Evolutionary conservation across 2,888 invertebrate species (phyloP), one percentile per base, ranked within the genome.

Genomic region (Patella pellucida): DNA sequence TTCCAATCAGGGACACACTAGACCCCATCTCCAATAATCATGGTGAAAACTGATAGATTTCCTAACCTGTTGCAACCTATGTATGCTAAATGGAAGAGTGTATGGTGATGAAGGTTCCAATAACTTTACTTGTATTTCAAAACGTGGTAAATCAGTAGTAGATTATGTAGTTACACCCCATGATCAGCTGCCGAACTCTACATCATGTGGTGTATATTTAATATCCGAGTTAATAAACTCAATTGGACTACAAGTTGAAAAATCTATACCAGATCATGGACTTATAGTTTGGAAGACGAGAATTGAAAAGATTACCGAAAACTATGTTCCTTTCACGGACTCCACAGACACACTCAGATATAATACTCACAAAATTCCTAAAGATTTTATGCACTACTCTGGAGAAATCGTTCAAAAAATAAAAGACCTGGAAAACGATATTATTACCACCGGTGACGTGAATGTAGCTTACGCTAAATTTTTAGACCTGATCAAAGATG

Each of bases 81-180:
- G 62, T n/a, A 62, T 62, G 62, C 3, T 62, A 62, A 62, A 62
- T 62, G 62, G 62, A 14, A 62, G 62, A n/a, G 62, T 62, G 11
- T 62, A 62, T 62, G 62, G 62, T n/a, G 62, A 62, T 2, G 7
- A 16, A 12, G 62, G 62, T n/a, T 16, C 62, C n/a, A 62, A 62
- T n/a, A 62, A 62, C 12, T 62, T 62, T 11, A n/a, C 62, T 7
- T 62, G 62, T 62, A 23, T 62, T 7, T 62, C 62, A 9, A 62
- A 62, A n/a, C 62, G 62, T 3, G 62, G 62, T 19, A 62, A 62
- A 62, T 62, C 62, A n/a, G n/a, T n/a, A n/a, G n/a, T n/a, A n/a
- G n/a, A n/a, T n/a, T n/a, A n/a, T n/a, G n/a, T n/a, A n/a, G 3
- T 62, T n/a, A 62, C 62, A 62, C 3, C 62, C 0, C 62, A 62